phyloP scores from a whole-genome alignment of 2,113 vertebrate species.

The Zootoca vivipara region DNA sequence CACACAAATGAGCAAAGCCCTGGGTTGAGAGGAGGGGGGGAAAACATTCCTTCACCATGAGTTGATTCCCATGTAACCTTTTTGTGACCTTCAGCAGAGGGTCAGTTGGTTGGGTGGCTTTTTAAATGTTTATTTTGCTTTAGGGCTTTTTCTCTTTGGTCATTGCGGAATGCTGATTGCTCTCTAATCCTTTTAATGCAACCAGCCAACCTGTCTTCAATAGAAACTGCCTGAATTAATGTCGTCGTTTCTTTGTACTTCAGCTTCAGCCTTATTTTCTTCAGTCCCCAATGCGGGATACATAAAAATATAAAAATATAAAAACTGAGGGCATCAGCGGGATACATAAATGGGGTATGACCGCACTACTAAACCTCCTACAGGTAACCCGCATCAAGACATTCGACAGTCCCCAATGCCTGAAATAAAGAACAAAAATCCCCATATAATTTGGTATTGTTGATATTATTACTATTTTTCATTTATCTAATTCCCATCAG shows the following conservation, averaged over 20 bases:
- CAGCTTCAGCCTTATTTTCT: not conserved
- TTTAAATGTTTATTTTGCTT: slow-evolving; percentile 14
- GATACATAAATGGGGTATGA: no score
- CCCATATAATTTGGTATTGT: not conserved
- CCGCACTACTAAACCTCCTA: no score
- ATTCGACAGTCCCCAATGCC: no score
- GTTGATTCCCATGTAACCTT: not conserved
- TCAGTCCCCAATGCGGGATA: no score
- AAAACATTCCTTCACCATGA: not conserved
- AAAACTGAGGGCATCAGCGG: no score
- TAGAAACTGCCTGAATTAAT: not conserved
- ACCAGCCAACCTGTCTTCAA: not conserved
- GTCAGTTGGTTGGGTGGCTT: not conserved
- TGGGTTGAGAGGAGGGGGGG: not conserved
- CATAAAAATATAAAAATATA: no score
- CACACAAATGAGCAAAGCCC: not conserved
- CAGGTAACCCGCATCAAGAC: no score
- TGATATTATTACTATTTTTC: not conserved
- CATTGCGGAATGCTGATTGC: not conserved
- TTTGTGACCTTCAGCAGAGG: not conserved
- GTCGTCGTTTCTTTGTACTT: not conserved
- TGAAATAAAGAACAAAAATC: not conserved
- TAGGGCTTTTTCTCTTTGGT: slow-evolving; percentile 2
- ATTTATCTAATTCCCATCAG: not conserved
- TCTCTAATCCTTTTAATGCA: not conserved